Conservation (phyloP, 2,888 invertebrate genomes). For the Neoitamus cyanurus region DNA sequence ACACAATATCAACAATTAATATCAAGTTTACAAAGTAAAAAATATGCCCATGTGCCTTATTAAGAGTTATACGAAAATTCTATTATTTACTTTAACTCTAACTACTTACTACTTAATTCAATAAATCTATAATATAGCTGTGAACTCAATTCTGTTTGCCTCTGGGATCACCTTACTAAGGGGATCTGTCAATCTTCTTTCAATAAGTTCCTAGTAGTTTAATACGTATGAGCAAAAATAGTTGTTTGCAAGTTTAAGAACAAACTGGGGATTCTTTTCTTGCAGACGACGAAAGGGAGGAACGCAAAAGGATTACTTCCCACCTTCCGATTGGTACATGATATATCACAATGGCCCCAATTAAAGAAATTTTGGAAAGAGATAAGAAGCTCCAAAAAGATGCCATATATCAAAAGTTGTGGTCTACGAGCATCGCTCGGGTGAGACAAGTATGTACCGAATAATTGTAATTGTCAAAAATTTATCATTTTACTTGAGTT, state of each 20-base stretch:
- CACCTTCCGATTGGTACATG: constrained; percentile 36
- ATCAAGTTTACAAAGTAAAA: background rate
- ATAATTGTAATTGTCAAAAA: constrained; percentile 14
- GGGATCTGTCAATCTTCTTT: background rate
- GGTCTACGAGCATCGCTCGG: constrained; percentile 44
- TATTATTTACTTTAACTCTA: background rate
- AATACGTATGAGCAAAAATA: background rate
- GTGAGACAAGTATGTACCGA: constrained; percentile 48
- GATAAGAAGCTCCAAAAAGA: constrained; percentile 34
- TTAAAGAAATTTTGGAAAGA: constrained; percentile 38
- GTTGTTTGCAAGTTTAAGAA: constrained; percentile 37
- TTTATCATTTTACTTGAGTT: background rate
- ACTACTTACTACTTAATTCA: background rate
- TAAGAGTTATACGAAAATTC: background rate
- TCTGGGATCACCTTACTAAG: background rate
- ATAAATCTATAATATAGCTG: background rate
- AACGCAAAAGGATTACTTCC: constrained; percentile 15
- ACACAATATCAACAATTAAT: background rate
- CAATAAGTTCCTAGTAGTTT: background rate
- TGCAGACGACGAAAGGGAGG: constrained; percentile 37
- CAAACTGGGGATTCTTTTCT: constrained; percentile 37
- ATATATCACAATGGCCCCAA: constrained; percentile 35
- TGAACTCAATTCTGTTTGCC: background rate
- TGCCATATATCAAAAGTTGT: constrained; percentile 44
- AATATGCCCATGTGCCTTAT: background rate